A percentile compares a stretch with the other conserved stretches of the same genome.
Evolutionary conservation across 2,888 invertebrate genomes (phyloP).

Genomic region (Agonopterix subpropinquella): DNA sequence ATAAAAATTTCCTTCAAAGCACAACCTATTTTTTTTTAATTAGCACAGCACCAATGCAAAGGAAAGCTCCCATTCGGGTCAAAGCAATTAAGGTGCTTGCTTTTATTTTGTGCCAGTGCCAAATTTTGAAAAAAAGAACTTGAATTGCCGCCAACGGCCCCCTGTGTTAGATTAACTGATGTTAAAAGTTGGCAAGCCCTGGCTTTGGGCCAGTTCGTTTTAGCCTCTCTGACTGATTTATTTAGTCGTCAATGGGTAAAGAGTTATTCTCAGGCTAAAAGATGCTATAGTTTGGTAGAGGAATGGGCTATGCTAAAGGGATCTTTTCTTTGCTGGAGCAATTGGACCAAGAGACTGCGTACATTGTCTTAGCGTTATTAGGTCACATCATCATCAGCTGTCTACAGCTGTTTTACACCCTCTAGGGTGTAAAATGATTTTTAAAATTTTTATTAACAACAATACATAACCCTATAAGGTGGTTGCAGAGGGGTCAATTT

Average conservation of each 20-base stretch:
- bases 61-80: slow-evolving; percentile 46
- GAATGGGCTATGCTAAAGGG: neutral
- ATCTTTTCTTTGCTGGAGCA: neutral
- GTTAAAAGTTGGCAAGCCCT: slow-evolving; percentile 51
- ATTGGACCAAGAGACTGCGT: too few relatives aligned
- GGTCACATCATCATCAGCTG: too few relatives aligned
- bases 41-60: slow-evolving; percentile 33
- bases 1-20: neutral
- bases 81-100: slow-evolving; percentile 56
- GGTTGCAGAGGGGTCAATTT: too few relatives aligned
- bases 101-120: slow-evolving; percentile 59
- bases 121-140: slow-evolving; percentile 55
- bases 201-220: slow-evolving; percentile 26
- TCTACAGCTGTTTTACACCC: too few relatives aligned
- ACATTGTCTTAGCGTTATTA: too few relatives aligned
- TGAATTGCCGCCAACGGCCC: slow-evolving; percentile 50
- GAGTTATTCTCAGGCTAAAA: slow-evolving; percentile 1
- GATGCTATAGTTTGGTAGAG: neutral
- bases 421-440: too few relatives aligned
- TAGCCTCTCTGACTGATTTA: slow-evolving; percentile 41
- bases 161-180: slow-evolving; percentile 61
- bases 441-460: too few relatives aligned
- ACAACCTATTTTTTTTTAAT: slow-evolving; percentile 30
- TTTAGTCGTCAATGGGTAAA: slow-evolving; percentile 5
- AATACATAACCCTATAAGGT: too few relatives aligned